A percentile compares a stretch with the other conserved stretches of the same genome.
phyloP scores from a whole-genome alignment of 2,888 invertebrate species.

The Apamea crenata region DNA sequence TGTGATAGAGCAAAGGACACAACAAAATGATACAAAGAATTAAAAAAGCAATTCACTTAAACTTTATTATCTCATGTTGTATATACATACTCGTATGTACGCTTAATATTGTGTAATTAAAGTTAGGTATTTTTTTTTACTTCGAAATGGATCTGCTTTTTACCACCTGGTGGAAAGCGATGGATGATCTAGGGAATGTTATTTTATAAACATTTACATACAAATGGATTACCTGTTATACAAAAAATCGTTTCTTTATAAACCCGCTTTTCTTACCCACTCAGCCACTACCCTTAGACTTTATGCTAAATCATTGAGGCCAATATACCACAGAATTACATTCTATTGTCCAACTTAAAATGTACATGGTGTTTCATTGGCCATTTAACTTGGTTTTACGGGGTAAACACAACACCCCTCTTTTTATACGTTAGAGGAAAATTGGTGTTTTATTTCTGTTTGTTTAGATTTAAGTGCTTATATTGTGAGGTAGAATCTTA shows the following conservation, averaged over 20 bases:
- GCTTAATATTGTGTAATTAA: too few species aligned
- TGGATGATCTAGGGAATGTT: too few species aligned
- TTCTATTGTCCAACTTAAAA: conserved; percentile 84
- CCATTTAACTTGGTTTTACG: conserved; percentile 67
- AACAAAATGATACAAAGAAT: too few species aligned
- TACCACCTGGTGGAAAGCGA: too few species aligned
- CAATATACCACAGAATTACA: conserved; percentile 84
- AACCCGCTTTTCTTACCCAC: conserved; percentile 64
- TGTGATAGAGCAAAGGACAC: too few species aligned
- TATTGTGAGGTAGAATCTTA: not conserved
- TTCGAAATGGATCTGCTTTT: too few species aligned
- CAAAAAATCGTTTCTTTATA: too few species aligned
- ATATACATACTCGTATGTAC: too few species aligned
- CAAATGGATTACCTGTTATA: not conserved
- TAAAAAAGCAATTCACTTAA: too few species aligned
- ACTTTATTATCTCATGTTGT: too few species aligned
- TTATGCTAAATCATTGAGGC: conserved; percentile 85
- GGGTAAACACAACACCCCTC: conserved; percentile 33
- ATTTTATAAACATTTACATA: too few species aligned
- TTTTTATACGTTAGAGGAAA: conserved; percentile 48
- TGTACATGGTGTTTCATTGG: conserved; percentile 79
- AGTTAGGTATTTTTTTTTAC: too few species aligned
- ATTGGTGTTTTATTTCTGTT: conserved; percentile 49
- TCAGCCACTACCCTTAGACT: conserved; percentile 66
- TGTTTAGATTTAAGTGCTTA: conserved; percentile 13